A percentile compares a stretch with the other conserved stretches of the same genome.
These are phyloP conservation scores for Peromyscus aztecus DNA, from an alignment of 2,797 vertebrate species.

Conservation along the genomic window DNA sequence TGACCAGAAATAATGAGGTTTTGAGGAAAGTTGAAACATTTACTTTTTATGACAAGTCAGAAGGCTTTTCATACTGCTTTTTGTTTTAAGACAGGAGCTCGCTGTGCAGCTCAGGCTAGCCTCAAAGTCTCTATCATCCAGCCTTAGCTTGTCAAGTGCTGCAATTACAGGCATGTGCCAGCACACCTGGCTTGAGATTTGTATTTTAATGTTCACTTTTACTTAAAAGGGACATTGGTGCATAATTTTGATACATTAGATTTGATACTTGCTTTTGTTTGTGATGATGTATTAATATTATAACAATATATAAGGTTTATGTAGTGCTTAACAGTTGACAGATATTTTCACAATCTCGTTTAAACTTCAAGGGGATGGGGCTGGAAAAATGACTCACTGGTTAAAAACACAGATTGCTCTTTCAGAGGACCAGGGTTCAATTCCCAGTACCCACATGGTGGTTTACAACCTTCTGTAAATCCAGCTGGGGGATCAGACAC, in stretches of 20 bases:
- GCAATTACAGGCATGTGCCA: neutral
- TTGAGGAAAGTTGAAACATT: constrained; percentile 37
- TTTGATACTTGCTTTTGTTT: constrained; percentile 45
- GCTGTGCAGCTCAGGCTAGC: neutral
- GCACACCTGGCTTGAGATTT: neutral
- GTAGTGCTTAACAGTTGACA: constrained; percentile 28
- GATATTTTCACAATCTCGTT: constrained; percentile 21
- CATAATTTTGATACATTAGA: constrained; percentile 34
- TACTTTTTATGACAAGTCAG: constrained; percentile 33
- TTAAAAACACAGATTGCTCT: neutral
- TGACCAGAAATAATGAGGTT: constrained; percentile 21
- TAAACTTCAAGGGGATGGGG: constrained; percentile 20
- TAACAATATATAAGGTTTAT: constrained; percentile 23
- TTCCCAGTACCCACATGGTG: neutral
- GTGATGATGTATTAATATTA: neutral
- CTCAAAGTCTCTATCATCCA: neutral
- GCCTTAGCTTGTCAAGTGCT: neutral
- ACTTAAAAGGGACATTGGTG: constrained; percentile 34
- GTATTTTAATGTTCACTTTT: constrained; percentile 36
- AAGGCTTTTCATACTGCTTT: constrained; percentile 30
- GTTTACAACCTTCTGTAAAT: neutral
- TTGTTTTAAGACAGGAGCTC: constrained; percentile 16
- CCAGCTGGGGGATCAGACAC: neutral
- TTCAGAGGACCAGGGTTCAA: neutral
- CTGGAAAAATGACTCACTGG: neutral